phyloP scores from a whole-genome alignment of 1,140 invertebrate species.

The Teleogryllus occipitalis region DNA sequence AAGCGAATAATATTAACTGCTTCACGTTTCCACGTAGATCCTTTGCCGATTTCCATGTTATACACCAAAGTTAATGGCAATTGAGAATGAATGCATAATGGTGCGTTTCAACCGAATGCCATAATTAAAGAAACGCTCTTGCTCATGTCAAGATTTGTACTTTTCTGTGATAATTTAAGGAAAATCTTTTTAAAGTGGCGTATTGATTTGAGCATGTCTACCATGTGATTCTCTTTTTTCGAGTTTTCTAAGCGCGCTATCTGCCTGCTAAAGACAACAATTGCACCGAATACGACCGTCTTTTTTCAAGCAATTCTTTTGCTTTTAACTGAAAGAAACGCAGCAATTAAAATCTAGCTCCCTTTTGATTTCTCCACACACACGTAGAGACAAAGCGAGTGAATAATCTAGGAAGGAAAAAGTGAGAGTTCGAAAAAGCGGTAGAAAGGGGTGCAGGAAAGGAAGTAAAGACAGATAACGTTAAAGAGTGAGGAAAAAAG shows the following conservation, averaged over 20 bases:
- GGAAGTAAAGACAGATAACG: neutral
- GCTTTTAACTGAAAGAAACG: neutral
- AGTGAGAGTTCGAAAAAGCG: neutral
- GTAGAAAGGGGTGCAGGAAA: neutral
- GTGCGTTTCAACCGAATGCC: neutral
- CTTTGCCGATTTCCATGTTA: neutral
- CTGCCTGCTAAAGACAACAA: neutral
- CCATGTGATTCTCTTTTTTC: neutral
- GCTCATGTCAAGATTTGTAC: neutral
- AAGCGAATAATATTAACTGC: neutral
- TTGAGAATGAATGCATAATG: neutral
- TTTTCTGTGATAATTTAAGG: neutral
- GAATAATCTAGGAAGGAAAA: neutral
- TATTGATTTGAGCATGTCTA: neutral
- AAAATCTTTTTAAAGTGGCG: neutral
- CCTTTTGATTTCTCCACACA: neutral
- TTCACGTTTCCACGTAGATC: neutral
- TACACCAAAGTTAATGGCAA: neutral
- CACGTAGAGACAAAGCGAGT: neutral
- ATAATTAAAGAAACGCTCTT: neutral
- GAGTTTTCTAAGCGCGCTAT: neutral
- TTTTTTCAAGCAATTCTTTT: neutral
- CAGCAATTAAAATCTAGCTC: constrained; percentile 1
- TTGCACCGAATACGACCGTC: neutral
- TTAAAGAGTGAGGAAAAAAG: neutral